Conservation (phyloP, 2,888 invertebrate species). For the Chouioia cunea region DNA sequence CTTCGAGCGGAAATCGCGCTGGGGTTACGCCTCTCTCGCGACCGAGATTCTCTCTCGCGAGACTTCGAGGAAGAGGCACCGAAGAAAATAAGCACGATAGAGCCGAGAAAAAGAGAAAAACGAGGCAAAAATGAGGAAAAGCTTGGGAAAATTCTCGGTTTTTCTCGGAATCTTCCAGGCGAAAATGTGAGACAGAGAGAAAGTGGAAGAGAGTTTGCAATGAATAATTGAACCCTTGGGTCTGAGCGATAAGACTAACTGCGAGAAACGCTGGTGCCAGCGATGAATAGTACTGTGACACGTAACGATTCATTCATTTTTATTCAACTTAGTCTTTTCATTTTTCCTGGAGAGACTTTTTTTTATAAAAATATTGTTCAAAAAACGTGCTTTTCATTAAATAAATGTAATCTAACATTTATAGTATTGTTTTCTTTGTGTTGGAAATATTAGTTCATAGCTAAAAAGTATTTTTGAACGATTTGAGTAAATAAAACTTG, state of each 20-base stretch:
- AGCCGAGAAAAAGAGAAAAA: neutral
- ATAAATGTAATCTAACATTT: constrained; percentile 3
- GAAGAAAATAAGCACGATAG: too few relatives aligned
- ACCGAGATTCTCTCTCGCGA: too few relatives aligned
- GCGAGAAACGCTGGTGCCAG: constrained; percentile 26
- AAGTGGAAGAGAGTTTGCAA: constrained; percentile 43
- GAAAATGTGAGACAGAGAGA: constrained; percentile 46
- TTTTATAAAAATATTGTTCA: constrained; percentile 14
- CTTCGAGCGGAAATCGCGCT: constrained; percentile 51
- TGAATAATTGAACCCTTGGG: constrained; percentile 59
- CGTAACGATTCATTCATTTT: constrained; percentile 14
- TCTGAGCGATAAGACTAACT: constrained; percentile 53
- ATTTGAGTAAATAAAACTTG: too few relatives aligned
- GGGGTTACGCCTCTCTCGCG: constrained; percentile 19
- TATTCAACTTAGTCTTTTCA: constrained; percentile 3
- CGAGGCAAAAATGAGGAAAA: constrained; percentile 20
- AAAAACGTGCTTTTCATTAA: constrained; percentile 2
- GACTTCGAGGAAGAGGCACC: too few relatives aligned
- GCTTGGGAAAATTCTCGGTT: constrained; percentile 48
- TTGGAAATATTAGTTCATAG: too few relatives aligned
- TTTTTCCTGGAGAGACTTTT: constrained; percentile 7
- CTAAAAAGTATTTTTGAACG: too few relatives aligned
- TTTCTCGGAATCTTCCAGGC: constrained; percentile 49
- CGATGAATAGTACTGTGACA: constrained; percentile 31
- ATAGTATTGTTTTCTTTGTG: too few relatives aligned